Percentiles rank a stretch among this genome's conserved stretches.
Evolutionary conservation across 2,888 invertebrate genomes (phyloP).

Genomic region (Melieria picta): DNA sequence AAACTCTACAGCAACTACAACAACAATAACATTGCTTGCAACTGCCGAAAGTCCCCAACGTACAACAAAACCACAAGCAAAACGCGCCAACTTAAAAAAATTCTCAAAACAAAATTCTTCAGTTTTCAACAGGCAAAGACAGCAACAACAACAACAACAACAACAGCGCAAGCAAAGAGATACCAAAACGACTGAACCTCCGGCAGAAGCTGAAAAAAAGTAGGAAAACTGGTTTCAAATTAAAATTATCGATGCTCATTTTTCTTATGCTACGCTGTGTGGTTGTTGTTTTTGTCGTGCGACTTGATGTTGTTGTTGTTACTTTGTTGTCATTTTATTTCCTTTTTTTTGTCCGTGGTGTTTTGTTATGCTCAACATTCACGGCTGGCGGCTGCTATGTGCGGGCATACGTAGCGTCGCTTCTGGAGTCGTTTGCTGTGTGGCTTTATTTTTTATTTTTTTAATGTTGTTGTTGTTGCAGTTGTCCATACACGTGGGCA

Average conservation of each 20-base stretch:
- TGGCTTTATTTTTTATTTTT: slow-evolving; percentile 6
- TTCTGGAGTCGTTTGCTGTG: not conserved
- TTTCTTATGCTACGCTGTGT: slow-evolving; percentile 50
- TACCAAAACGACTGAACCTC: not conserved
- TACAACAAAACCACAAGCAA: slow-evolving; percentile 1
- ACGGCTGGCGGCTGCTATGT: not conserved
- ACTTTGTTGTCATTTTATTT: slow-evolving; percentile 19
- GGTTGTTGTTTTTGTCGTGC: slow-evolving; percentile 29
- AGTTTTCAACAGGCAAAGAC: not conserved
- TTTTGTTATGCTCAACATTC: slow-evolving; percentile 22
- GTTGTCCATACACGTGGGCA: slow-evolving; percentile 24
- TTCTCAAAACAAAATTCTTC: slow-evolving; percentile 19
- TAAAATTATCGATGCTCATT: slow-evolving; percentile 64
- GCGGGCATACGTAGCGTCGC: too few species aligned
- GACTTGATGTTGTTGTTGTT: slow-evolving; percentile 36
- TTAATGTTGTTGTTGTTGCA: slow-evolving; percentile 37
- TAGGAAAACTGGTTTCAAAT: slow-evolving; percentile 62
- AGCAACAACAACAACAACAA: not conserved
- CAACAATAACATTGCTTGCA: slow-evolving; percentile 6
- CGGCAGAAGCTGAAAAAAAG: slow-evolving; percentile 3
- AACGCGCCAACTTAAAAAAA: slow-evolving; percentile 2
- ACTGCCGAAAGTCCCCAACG: not conserved
- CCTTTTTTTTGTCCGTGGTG: slow-evolving; percentile 12
- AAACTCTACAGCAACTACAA: not conserved
- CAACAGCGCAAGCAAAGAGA: not conserved